Evolutionary conservation across 2,113 vertebrate species (phyloP).

Genomic region (Apodemus speciosus): DNA sequence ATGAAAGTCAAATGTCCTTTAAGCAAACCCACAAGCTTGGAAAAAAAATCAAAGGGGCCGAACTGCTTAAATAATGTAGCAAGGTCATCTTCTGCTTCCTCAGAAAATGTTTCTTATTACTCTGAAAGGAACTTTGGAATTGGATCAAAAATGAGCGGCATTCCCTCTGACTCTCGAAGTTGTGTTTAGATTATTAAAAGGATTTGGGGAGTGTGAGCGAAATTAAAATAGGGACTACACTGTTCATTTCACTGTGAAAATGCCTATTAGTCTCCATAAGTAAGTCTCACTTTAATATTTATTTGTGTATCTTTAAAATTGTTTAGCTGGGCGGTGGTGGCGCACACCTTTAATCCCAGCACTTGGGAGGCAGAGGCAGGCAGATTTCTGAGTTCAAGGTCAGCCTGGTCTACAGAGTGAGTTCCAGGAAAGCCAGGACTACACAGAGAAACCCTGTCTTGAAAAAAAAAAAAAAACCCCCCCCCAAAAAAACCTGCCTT

Average conservation of each 20-base stretch:
- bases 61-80: constrained; percentile 73
- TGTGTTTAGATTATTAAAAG: constrained; percentile 74
- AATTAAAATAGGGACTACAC: constrained; percentile 68
- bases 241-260: constrained; percentile 56
- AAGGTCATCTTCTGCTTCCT: constrained; percentile 79
- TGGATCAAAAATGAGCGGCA: constrained; percentile 78
- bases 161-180: constrained; percentile 75
- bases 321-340: not conserved
- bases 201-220: constrained; percentile 70
- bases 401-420: no score
- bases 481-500: not conserved
- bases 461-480: no score
- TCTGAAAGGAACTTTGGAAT: constrained; percentile 83
- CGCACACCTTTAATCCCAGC: no score
- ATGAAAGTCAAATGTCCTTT: constrained; percentile 67
- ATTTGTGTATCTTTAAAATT: constrained; percentile 34
- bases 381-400: no score
- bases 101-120: constrained; percentile 85
- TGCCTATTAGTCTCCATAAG: constrained; percentile 55
- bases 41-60: constrained; percentile 53
- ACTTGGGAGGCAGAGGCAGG: no score
- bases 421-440: no score
- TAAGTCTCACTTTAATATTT: constrained; percentile 50
- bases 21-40: constrained; percentile 63
- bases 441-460: no score